phyloP scores from a whole-genome alignment of 2,113 vertebrate genomes.

The Haemorhous mexicanus region DNA sequence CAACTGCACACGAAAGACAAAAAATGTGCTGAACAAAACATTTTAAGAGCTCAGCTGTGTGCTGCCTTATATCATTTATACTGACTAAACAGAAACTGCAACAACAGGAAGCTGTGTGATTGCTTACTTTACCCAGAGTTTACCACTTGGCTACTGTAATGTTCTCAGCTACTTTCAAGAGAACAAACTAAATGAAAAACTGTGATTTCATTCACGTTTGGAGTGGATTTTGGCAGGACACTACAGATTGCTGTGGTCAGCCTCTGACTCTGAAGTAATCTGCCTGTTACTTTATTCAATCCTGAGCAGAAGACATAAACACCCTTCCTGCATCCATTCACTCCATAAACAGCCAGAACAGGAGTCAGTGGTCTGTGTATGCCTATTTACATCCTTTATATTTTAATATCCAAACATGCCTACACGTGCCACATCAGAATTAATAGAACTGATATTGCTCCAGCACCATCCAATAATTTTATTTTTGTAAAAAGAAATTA shows the following conservation, averaged over 20 bases:
- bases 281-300: neutral
- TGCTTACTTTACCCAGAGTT: neutral
- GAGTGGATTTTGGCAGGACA: slow-evolving; percentile 38
- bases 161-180: slow-evolving; percentile 12
- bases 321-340: neutral
- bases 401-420: neutral
- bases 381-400: neutral
- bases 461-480: neutral
- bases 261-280: neutral
- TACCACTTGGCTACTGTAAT: slow-evolving; percentile 24
- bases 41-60: neutral
- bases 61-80: neutral
- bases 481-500: neutral
- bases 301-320: neutral
- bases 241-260: neutral
- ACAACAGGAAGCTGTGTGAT: neutral
- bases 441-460: neutral
- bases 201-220: slow-evolving; percentile 14
- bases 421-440: neutral
- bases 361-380: neutral
- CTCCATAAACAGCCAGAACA: neutral
- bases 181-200: neutral
- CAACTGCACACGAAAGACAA: neutral
- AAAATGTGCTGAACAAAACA: neutral
- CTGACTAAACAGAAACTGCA: neutral